phyloP scores from a whole-genome alignment of 2,888 invertebrate species.

The Drosophila peninsularis region DNA sequence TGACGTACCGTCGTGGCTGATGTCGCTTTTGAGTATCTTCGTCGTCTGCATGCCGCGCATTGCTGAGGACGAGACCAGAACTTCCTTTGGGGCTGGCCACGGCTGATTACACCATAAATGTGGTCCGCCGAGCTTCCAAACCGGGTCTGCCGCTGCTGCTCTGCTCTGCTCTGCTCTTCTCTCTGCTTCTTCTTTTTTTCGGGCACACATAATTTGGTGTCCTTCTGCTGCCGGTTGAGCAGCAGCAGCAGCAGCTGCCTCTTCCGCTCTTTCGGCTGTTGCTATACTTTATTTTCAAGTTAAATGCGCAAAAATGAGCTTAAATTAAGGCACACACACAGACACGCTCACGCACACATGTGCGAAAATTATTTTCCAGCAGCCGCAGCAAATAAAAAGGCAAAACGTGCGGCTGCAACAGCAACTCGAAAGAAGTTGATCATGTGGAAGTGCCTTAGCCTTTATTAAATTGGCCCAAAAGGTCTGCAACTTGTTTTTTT shows the following conservation, averaged over 20 bases:
- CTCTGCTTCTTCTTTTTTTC: slow-evolving; percentile 42
- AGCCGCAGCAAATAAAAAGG: slow-evolving; percentile 73
- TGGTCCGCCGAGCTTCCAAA: slow-evolving; percentile 37
- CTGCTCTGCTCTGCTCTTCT: too few species aligned
- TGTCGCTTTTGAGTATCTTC: slow-evolving; percentile 52
- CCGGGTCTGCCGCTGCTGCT: slow-evolving; percentile 21
- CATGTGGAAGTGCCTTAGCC: slow-evolving; percentile 57
- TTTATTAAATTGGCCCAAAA: slow-evolving; percentile 70
- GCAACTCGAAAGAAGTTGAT: slow-evolving; percentile 24
- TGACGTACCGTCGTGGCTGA: slow-evolving; percentile 55
- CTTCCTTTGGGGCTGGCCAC: slow-evolving; percentile 74
- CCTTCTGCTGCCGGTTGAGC: slow-evolving; percentile 68
- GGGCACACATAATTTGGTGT: slow-evolving; percentile 75
- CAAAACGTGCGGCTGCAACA: slow-evolving; percentile 64
- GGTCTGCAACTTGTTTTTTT: slow-evolving; percentile 27
- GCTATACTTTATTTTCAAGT: slow-evolving; percentile 72
- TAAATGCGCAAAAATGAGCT: slow-evolving; percentile 81
- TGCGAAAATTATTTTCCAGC: slow-evolving; percentile 76
- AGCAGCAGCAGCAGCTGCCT: slow-evolving; percentile 73
- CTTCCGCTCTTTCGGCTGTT: slow-evolving; percentile 46
- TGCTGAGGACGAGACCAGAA: slow-evolving; percentile 64
- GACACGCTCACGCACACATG: slow-evolving; percentile 51
- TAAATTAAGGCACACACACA: slow-evolving; percentile 75
- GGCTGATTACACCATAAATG: slow-evolving; percentile 79
- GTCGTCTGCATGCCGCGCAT: slow-evolving; percentile 73